Evolutionary conservation across 2,113 vertebrate species (phyloP).

Genomic region (Xiphophorus maculatus): DNA sequence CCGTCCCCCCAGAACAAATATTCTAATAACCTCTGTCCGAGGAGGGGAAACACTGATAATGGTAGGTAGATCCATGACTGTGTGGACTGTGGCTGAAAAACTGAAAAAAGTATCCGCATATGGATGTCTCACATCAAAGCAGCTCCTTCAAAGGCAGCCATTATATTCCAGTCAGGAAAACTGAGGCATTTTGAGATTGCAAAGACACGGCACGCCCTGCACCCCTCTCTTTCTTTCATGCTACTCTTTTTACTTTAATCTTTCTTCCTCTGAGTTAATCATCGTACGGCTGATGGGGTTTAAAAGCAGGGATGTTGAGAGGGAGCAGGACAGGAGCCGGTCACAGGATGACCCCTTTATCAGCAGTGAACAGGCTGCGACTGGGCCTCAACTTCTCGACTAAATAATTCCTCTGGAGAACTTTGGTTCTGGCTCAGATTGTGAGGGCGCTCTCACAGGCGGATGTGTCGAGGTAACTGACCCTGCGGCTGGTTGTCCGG

Average conservation of each 20-base stretch:
- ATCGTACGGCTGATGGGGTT: conserved; percentile 64
- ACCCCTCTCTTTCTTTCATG: conserved; percentile 47
- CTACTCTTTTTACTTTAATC: conserved; percentile 60
- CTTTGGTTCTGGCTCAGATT: conserved; percentile 47
- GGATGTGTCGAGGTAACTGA: conserved; percentile 63
- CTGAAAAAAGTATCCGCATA: conserved; percentile 15
- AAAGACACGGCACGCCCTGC: conserved; percentile 33
- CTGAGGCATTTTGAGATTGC: conserved; percentile 55
- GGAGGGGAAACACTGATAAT: conserved; percentile 14
- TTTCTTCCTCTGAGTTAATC: conserved; percentile 57
- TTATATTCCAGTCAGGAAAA: conserved; percentile 64
- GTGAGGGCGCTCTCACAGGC: conserved; percentile 56
- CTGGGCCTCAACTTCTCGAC: conserved; percentile 64
- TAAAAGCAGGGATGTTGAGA: conserved; percentile 46
- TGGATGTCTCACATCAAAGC: conserved; percentile 59
- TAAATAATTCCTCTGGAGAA: conserved; percentile 79
- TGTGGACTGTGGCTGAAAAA: conserved; percentile 32
- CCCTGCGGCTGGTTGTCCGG: conserved; percentile 45
- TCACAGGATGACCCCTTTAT: conserved; percentile 75
- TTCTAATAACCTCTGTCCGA: conserved; percentile 15
- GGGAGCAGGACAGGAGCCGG: conserved; percentile 54
- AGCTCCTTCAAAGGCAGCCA: conserved; percentile 53
- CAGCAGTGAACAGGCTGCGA: conserved; percentile 70
- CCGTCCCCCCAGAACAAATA: conserved; percentile 32
- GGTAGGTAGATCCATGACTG: conserved; percentile 33